Conservation (phyloP, 2,888 invertebrate species). For the Stenolophus ochropezus region DNA sequence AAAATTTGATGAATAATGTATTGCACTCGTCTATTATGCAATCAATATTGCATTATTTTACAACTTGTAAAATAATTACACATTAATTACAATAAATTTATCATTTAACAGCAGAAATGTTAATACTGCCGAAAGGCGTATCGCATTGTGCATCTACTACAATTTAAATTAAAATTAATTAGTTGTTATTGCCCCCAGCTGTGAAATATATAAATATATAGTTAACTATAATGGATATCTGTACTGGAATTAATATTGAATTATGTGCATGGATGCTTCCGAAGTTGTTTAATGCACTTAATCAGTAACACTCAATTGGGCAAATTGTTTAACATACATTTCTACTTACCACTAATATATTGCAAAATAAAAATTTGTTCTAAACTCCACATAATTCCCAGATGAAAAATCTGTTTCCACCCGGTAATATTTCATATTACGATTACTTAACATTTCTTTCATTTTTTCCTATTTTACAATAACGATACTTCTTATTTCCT, state of each 20-base stretch:
- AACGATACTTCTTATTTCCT: too few species aligned
- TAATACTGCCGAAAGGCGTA: not conserved
- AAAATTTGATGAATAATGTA: not conserved
- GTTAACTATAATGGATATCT: not conserved
- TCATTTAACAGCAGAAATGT: constrained; percentile 3
- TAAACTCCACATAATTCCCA: too few species aligned
- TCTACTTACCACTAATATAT: not conserved
- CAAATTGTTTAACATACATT: not conserved
- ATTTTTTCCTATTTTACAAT: too few species aligned
- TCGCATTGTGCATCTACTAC: not conserved
- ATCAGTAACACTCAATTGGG: not conserved
- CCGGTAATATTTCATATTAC: too few species aligned
- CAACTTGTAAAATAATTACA: constrained; percentile 7
- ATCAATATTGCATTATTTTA: not conserved
- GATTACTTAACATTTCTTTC: too few species aligned
- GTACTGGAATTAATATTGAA: not conserved
- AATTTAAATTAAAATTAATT: constrained; percentile 25
- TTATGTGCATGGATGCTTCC: not conserved
- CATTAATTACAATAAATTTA: constrained; percentile 29
- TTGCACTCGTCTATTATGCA: not conserved
- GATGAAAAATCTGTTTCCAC: too few species aligned
- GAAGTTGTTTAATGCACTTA: not conserved
- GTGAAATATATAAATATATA: constrained; percentile 25
- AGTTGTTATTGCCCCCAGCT: constrained; percentile 23
- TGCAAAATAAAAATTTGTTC: too few species aligned